Base-by-base conservation (phyloP, 2,113 vertebrate species). In the Xiphophorus hellerii region DNA sequence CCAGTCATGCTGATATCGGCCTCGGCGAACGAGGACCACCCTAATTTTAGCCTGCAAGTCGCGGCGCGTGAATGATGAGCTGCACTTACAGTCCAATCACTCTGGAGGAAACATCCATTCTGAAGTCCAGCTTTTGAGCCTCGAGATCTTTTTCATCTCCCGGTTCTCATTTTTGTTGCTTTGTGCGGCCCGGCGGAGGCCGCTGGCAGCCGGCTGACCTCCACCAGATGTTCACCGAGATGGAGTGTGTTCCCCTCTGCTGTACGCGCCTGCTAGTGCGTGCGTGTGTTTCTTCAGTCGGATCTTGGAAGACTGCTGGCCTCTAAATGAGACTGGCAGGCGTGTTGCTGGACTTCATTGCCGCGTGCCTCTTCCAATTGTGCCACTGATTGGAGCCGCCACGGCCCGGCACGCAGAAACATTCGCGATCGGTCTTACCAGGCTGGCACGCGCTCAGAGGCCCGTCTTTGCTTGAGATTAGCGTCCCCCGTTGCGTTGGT, bases 321-420 rank as follows among this genome's bases (percentile, higher is more conserved):
- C 66, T 66, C 66, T 89, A 90, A 91, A 82, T 61, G 70, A 79
- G 70, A 82, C 84, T 91, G 90, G 87, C 90, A 89, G 86, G 65
- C 89, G 72, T 88, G 90, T 89, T 91, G 90, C 88, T 85, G 81
- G 84, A 71, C 84, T 87, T 89, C 87, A 92, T 88, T 92, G 91
- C 91, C 87, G 80, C 91, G 87, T 85, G 91, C 86, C 87, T 91
- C 90, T 80, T 92, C 82, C 90, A 92, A 82, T 89, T 73, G 76
- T 71, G 81, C 78, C 14, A 13, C 85, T 87, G 87, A 92, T 91
- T 91, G 86, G 82, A 85, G 44, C 44, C 83, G 78, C 81, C 81
- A 77, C 85, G 71, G 71, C 77, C 22, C 79, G 71, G 68, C 65
- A 69, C 67, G 22, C 74, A 37, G 64, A 28, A 37, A 65, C n/a